Percentiles rank a stretch among this genome's conserved stretches.
Evolutionary conservation across 1,140 invertebrate genomes (phyloP).

Genomic region (Aphidius ervi): DNA sequence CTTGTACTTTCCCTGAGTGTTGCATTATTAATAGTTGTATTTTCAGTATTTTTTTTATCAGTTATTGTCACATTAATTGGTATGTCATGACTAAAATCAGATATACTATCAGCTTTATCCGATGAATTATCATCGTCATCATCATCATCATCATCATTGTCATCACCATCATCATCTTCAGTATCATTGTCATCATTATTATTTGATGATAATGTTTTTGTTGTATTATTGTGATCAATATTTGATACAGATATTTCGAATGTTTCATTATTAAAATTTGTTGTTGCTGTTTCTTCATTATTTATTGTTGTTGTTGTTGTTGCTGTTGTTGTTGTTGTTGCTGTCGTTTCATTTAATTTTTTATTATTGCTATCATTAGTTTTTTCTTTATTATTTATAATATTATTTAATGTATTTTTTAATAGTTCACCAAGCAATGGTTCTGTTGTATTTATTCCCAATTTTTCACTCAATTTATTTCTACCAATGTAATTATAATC

Average conservation of each 20-base stretch:
- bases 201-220: slow-evolving; percentile 27
- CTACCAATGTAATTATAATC: slow-evolving; percentile 55
- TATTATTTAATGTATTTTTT: slow-evolving; percentile 47
- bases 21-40: slow-evolving; percentile 24
- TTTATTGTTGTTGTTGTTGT: slow-evolving; percentile 26
- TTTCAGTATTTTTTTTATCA: slow-evolving; percentile 37
- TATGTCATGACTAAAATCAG: slow-evolving; percentile 34
- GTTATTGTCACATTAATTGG: slow-evolving; percentile 50
- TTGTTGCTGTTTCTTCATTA: slow-evolving; percentile 27
- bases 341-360: slow-evolving; percentile 26
- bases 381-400: slow-evolving; percentile 42
- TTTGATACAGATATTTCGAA: slow-evolving; percentile 46
- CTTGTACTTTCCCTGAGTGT: slow-evolving; percentile 35
- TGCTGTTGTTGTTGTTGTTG: slow-evolving; percentile 39
- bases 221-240: slow-evolving; percentile 37
- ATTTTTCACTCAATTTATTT: slow-evolving; percentile 55
- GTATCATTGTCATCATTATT: no score
- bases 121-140: slow-evolving; percentile 35
- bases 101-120: slow-evolving; percentile 36
- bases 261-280: slow-evolving; percentile 42
- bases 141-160: no score
- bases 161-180: no score
- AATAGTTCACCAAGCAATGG: slow-evolving; percentile 49
- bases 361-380: background rate
- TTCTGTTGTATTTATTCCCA: slow-evolving; percentile 51